Percentiles rank a stretch among this genome's conserved stretches.
These are phyloP conservation scores for Anguilla marmorata DNA, from an alignment of 2,797 vertebrate genomes.

Conservation along the genomic window DNA sequence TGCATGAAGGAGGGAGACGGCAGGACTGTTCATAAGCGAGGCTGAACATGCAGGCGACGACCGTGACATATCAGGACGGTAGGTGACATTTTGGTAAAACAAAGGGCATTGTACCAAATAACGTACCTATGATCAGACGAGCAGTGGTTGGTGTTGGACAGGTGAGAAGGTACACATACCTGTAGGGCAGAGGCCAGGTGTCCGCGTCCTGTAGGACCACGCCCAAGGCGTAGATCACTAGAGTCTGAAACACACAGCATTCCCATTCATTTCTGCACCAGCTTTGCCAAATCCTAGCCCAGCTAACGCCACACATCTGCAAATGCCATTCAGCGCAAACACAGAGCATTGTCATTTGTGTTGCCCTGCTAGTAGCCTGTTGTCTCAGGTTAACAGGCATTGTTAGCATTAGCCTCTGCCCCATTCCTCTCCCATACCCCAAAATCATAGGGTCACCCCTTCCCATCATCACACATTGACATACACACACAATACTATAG, in stretches of 20 bases:
- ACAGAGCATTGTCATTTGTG: neutral
- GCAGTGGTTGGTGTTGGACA: neutral
- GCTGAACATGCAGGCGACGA: neutral
- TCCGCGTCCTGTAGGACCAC: slow-evolving; percentile 88
- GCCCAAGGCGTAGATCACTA: slow-evolving; percentile 93
- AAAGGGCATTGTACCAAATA: neutral
- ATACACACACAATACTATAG: neutral
- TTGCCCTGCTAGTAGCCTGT: neutral
- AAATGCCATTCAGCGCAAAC: too few species aligned
- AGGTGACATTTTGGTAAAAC: neutral
- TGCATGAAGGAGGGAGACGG: slow-evolving; percentile 48
- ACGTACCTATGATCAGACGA: neutral
- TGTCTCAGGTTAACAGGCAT: neutral
- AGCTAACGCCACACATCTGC: neutral
- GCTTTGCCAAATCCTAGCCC: neutral
- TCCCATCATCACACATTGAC: neutral
- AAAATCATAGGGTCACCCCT: too few species aligned
- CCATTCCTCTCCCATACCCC: neutral
- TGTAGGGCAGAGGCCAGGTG: slow-evolving; percentile 86
- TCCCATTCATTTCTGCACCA: too few species aligned
- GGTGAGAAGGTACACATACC: slow-evolving; percentile 62
- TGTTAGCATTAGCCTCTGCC: neutral
- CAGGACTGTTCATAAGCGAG: neutral
- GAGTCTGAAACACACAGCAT: slow-evolving; percentile 73
- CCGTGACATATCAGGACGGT: neutral